Conservation (phyloP, 1,140 invertebrate genomes). For the Pseudomyrmex cubaensis region DNA sequence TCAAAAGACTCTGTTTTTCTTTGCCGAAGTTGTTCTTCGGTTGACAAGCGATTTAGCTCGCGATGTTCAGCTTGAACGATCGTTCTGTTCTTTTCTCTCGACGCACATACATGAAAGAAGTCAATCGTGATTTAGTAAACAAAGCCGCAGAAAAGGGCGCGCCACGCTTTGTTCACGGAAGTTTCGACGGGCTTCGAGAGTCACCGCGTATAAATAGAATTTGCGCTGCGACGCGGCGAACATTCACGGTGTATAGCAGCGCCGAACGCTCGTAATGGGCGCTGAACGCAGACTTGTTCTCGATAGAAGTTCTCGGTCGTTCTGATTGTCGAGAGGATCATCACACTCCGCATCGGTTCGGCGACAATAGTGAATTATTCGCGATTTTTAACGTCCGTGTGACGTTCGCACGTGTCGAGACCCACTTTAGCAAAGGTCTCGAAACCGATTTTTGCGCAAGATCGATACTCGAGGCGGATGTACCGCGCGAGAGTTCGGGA, state of each 20-base stretch:
- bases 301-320: constrained; percentile 8
- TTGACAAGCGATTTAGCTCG: not conserved
- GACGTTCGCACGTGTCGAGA: not conserved
- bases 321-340: not conserved
- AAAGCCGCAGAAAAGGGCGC: constrained; percentile 20
- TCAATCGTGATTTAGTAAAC: constrained; percentile 3
- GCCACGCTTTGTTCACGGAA: constrained; percentile 62
- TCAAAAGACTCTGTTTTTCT: too few relatives aligned
- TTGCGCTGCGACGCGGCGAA: constrained; percentile 40
- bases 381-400: not conserved
- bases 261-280: too few relatives aligned
- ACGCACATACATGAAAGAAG: not conserved
- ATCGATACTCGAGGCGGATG: not conserved
- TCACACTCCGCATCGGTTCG: too few relatives aligned
- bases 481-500: not conserved
- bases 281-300: not conserved
- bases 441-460: not conserved
- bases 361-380: not conserved
- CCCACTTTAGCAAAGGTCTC: not conserved
- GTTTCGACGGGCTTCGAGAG: constrained; percentile 54
- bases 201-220: constrained; percentile 70
- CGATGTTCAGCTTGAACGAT: not conserved
- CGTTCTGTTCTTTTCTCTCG: not conserved
- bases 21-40: too few relatives aligned
- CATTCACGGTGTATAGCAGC: constrained; percentile 12